These are phyloP conservation scores for Phalloptychus januarius DNA, from an alignment of 2,797 vertebrate genomes.

Conservation along the genomic window DNA sequence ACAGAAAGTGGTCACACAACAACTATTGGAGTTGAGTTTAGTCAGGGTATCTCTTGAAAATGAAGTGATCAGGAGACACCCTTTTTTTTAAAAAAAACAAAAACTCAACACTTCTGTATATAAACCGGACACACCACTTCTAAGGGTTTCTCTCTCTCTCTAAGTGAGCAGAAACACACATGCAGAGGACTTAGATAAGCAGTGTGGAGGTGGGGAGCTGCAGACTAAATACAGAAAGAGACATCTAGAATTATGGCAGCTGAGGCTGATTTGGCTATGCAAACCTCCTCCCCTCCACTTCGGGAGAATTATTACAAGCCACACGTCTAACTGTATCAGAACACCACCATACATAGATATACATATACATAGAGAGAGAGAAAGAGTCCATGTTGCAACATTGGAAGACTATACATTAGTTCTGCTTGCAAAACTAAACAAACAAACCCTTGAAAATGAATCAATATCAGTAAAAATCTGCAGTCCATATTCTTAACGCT, in stretches of 20 bases:
- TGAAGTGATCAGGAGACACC: conserved; percentile 39
- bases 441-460: background rate
- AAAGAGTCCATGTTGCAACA: background rate
- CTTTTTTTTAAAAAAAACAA: conserved; percentile 20
- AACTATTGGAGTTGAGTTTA: background rate
- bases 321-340: conserved; percentile 27
- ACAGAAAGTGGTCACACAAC: background rate
- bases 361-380: background rate
- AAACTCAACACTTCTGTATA: conserved; percentile 35
- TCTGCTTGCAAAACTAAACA: background rate
- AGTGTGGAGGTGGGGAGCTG: conserved; percentile 56
- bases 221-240: conserved; percentile 62
- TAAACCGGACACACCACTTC: conserved; percentile 60
- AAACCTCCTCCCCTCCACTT: conserved; percentile 25
- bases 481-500: no score
- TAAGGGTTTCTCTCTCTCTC: conserved; percentile 30
- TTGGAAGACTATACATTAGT: background rate
- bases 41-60: background rate
- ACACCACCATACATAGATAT: background rate
- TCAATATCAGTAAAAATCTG: background rate
- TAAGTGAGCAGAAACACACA: conserved; percentile 37
- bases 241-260: conserved; percentile 55
- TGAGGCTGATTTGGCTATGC: conserved; percentile 38
- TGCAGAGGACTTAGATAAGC: conserved; percentile 40
- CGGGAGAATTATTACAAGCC: conserved; percentile 35